Percentiles rank a stretch among this genome's conserved stretches.
phyloP scores from a whole-genome alignment of 2,888 invertebrate species.

The Brenthis ino region DNA sequence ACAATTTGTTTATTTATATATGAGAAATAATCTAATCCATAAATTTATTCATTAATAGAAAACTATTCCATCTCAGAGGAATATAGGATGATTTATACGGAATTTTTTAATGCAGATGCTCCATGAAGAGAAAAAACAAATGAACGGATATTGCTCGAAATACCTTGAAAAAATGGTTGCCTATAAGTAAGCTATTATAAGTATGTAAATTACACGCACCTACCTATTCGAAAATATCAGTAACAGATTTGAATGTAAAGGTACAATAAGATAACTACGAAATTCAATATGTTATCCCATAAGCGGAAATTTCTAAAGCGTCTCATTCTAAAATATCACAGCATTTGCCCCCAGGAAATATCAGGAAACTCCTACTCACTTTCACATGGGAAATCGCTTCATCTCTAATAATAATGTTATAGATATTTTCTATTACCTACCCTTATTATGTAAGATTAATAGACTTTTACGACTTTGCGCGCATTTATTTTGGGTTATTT shows the following conservation, averaged over 20 bases:
- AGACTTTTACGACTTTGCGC: too few species aligned
- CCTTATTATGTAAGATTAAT: too few species aligned
- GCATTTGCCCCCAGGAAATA: slow-evolving; percentile 13
- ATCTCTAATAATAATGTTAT: slow-evolving; percentile 15
- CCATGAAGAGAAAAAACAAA: too few species aligned
- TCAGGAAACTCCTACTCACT: slow-evolving; percentile 11
- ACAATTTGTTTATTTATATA: too few species aligned
- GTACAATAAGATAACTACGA: neutral
- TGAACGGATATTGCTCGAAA: too few species aligned
- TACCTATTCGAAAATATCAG: neutral
- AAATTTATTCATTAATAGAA: too few species aligned
- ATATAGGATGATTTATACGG: too few species aligned
- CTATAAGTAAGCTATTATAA: neutral
- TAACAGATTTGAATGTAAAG: neutral
- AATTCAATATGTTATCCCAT: neutral
- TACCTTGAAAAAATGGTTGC: too few species aligned
- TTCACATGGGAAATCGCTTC: slow-evolving; percentile 11
- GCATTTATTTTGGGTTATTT: too few species aligned
- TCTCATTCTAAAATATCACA: slow-evolving; percentile 11
- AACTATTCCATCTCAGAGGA: too few species aligned
- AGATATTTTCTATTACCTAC: neutral
- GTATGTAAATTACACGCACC: neutral
- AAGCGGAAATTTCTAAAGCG: slow-evolving; percentile 14
- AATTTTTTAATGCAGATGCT: too few species aligned
- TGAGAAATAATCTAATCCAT: too few species aligned